phyloP scores from a whole-genome alignment of 2,888 invertebrate genomes.

The Brachyptera putata region DNA sequence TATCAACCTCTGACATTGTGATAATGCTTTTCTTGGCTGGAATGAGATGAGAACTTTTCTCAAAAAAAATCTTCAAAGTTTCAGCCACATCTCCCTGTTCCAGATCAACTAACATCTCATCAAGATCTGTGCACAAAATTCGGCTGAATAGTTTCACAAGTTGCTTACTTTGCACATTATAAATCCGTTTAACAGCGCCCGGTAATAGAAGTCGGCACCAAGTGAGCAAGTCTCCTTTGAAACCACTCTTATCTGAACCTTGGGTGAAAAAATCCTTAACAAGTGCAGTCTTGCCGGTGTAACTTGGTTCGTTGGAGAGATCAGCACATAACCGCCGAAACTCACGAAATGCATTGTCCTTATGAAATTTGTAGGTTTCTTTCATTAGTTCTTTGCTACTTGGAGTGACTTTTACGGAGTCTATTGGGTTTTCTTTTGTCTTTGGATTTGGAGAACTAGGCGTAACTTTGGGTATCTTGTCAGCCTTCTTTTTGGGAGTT shows the following conservation, averaged over 20 bases:
- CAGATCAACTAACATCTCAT: constrained; percentile 79
- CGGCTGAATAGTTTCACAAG: constrained; percentile 81
- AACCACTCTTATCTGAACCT: constrained; percentile 41
- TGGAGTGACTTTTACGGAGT: no score
- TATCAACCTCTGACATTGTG: constrained; percentile 71
- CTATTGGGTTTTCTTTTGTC: constrained; percentile 12
- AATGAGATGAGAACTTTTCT: constrained; percentile 54
- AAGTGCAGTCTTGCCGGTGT: constrained; percentile 73
- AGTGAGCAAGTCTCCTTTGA: constrained; percentile 63
- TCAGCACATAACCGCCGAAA: constrained; percentile 74
- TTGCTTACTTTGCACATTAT: constrained; percentile 90
- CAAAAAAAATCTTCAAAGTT: constrained; percentile 74
- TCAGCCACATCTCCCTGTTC: constrained; percentile 89
- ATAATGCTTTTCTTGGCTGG: constrained; percentile 66
- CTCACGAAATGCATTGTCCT: constrained; percentile 70
- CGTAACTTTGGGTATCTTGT: constrained; percentile 35
- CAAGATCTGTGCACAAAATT: constrained; percentile 67
- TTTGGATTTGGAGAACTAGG: constrained; percentile 42
- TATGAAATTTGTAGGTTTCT: constrained; percentile 36
- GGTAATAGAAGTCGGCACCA: constrained; percentile 84
- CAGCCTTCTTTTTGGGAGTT: not conserved
- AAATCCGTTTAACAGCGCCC: constrained; percentile 75
- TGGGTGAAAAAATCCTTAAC: constrained; percentile 63
- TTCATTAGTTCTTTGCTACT: not conserved
- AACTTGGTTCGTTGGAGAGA: constrained; percentile 72